A percentile compares a stretch with the other conserved stretches of the same genome.
These are phyloP conservation scores for Phacellophora camtschatica DNA, from an alignment of 30 jellyfish, hydroid and myxozoan genomes.

Conservation along the genomic window DNA sequence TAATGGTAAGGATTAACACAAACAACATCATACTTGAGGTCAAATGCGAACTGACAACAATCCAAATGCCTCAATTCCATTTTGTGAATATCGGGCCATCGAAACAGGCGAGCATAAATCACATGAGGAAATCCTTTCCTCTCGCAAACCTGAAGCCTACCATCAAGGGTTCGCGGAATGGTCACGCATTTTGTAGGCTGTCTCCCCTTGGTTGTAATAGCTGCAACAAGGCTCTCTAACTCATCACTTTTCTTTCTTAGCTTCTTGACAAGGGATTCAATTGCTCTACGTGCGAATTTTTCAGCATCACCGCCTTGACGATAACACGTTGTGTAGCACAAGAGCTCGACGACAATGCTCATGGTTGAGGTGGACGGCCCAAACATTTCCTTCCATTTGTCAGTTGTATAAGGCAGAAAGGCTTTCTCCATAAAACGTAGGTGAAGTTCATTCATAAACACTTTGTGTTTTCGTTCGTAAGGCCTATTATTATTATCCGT, in stretches of 20 bases:
- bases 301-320: constrained; percentile 99
- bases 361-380: constrained; percentile 91
- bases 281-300: constrained; percentile 98
- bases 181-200: constrained; percentile 99
- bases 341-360: constrained; percentile 98
- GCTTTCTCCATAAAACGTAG: constrained; percentile 62
- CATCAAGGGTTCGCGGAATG: constrained; percentile 97
- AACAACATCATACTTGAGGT: constrained; percentile 94
- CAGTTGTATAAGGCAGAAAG: constrained; percentile 19
- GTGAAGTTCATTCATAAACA: constrained; percentile 29
- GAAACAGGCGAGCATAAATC: constrained; percentile 90
- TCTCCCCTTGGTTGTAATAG: constrained; percentile 95
- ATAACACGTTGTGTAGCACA: constrained; percentile 96
- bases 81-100: constrained; percentile 99
- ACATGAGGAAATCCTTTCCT: constrained; percentile 99
- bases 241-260: constrained; percentile 96
- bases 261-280: constrained; percentile 90
- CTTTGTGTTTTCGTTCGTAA: background rate
- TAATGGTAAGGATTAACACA: constrained; percentile 99
- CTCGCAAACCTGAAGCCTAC: constrained; percentile 98
- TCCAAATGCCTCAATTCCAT: constrained; percentile 97
- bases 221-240: constrained; percentile 87
- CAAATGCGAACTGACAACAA: constrained; percentile 98
- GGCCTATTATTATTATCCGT: constrained; percentile 22
- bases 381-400: constrained; percentile 84